Evolutionary conservation across 2,797 vertebrate species (phyloP), one percentile per base, ranked within the genome.

Genomic region (Lagodon rhomboides): DNA sequence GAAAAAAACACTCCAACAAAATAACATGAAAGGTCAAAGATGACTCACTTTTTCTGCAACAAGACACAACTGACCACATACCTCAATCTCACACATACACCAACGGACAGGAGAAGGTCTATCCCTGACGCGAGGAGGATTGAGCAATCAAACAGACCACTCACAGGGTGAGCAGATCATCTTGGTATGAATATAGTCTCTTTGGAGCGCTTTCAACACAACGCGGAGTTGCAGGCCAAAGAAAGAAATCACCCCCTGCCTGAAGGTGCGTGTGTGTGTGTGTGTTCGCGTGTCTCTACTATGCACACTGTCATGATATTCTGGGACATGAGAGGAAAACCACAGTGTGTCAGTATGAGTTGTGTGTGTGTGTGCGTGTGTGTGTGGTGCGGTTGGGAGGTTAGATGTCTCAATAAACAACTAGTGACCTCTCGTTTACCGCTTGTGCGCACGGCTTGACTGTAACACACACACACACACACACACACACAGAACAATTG

Each of bases 401-500:
- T 87, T 74, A 46, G 68, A 79, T 77, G 66, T 90, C 87, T 87
- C 64, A 87, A 81, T 79, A 85, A 89, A 91, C 83, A 90, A 71
- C 44, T 75, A 89, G 77, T 79, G 76, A 89, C 81, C 88, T 89
- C 49, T 83, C 83, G 79, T 91, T 89, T 91, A 92, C 85, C 23
- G 73, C 75, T 90, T 78, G 61, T 85, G 54, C 80, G 72, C 71
- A 71, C 53, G 60, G 62, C 68, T 73, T 83, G 58, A 88, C 79
- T 65, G 67, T 77, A 81, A 27, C 27, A 27, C 34, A 65, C 63
- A 73, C 25, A 74, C 60, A 61, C 53, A 79, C 59, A 79, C 54
- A 68, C 56, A 79, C 63, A 81, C 38, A 56, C 22, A 68, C 46
- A 69, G 51, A 88, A 85, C 83, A 87, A 84, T 87, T 72, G 82